Evolutionary conservation across 2,113 vertebrate genomes (phyloP).

Genomic region (Monopterus albus): DNA sequence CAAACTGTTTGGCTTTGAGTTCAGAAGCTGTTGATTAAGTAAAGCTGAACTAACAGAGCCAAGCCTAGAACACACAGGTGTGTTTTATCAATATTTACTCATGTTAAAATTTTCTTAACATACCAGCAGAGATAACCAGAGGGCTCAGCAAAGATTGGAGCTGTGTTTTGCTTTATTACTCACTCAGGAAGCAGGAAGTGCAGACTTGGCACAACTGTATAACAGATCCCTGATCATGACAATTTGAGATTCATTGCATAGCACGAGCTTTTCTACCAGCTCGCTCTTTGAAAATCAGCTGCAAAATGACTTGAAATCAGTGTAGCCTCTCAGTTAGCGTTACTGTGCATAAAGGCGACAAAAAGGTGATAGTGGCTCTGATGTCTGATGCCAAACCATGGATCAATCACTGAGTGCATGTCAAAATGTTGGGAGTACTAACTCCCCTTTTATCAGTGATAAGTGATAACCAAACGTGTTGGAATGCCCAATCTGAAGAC

Average conservation of each 20-base stretch:
- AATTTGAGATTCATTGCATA: slow-evolving; percentile 38
- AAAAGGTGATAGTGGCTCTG: slow-evolving; percentile 18
- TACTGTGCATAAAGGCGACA: slow-evolving; percentile 35
- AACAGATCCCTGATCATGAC: background rate
- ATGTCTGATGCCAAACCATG: slow-evolving; percentile 41
- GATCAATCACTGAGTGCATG: slow-evolving; percentile 1
- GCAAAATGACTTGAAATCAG: slow-evolving; percentile 3
- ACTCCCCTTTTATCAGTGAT: background rate
- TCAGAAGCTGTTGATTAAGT: slow-evolving; percentile 20
- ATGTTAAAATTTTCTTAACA: slow-evolving; percentile 42
- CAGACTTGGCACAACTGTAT: slow-evolving; percentile 1
- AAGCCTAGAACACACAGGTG: slow-evolving; percentile 51
- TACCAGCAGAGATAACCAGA: slow-evolving; percentile 46
- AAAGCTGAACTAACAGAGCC: slow-evolving; percentile 29
- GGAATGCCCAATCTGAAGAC: background rate
- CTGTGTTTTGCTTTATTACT: slow-evolving; percentile 8
- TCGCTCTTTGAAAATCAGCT: slow-evolving; percentile 4
- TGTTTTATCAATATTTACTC: slow-evolving; percentile 75
- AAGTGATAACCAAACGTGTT: background rate
- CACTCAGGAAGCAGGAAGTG: background rate
- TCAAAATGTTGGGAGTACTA: background rate
- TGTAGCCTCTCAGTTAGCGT: slow-evolving; percentile 5
- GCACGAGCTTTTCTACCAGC: background rate
- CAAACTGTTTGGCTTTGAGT: slow-evolving; percentile 4
- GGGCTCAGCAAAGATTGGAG: background rate